phyloP scores from a whole-genome alignment of 2,113 vertebrate species.

The Eira barbara region DNA sequence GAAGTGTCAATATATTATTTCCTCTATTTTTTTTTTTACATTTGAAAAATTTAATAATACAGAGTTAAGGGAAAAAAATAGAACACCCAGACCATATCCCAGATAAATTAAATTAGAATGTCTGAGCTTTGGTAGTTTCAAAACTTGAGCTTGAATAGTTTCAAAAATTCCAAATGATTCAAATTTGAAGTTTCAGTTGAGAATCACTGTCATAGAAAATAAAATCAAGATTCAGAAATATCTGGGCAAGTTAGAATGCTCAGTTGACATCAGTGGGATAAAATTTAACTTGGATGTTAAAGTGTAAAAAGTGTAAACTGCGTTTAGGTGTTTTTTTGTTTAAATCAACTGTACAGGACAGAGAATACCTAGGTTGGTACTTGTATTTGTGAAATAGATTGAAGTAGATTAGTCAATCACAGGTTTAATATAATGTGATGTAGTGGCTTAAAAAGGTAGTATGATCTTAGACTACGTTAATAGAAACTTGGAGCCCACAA shows the following conservation, averaged over 20 bases:
- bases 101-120: conserved; percentile 23
- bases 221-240: conserved; percentile 30
- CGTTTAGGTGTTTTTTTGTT: background rate
- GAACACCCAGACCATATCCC: background rate
- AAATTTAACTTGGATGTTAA: background rate
- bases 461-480: conserved; percentile 10
- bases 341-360: background rate
- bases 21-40: background rate
- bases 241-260: background rate
- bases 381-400: conserved; percentile 7
- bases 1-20: background rate
- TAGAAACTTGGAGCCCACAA: background rate
- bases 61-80: background rate
- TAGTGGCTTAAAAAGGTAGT: background rate
- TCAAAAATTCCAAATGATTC: background rate
- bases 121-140: background rate
- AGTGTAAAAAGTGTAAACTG: background rate
- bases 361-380: background rate
- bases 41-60: background rate
- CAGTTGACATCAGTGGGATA: background rate
- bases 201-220: background rate
- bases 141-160: background rate
- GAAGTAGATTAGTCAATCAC: background rate
- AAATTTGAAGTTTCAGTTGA: background rate
- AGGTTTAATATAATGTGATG: background rate